These are phyloP conservation scores for Epinotia ramella DNA, from an alignment of 2,888 invertebrate genomes.

Conservation along the genomic window DNA sequence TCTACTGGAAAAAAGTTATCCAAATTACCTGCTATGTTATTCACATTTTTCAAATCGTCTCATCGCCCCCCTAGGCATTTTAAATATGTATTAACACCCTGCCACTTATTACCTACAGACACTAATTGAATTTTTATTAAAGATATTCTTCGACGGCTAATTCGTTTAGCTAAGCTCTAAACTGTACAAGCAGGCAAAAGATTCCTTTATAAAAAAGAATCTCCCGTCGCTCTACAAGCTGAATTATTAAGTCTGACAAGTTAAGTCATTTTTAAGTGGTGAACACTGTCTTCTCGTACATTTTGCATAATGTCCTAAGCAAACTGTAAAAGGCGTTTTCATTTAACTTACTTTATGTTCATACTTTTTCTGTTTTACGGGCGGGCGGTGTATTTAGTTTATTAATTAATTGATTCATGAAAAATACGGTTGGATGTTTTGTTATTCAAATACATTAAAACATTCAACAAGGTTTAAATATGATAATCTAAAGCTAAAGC, in stretches of 20 bases:
- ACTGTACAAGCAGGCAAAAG: neutral
- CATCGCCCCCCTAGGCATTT: no score
- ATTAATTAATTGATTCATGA: neutral
- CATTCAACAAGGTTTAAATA: neutral
- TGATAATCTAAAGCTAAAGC: no score
- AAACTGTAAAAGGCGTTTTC: conserved; percentile 22
- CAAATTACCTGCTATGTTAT: no score
- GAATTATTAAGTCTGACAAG: conserved; percentile 27
- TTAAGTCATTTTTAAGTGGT: conserved; percentile 40
- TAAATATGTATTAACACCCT: no score
- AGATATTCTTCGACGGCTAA: neutral
- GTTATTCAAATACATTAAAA: conserved; percentile 4
- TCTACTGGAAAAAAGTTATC: no score
- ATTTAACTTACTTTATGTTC: conserved; percentile 31
- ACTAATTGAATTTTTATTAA: no score
- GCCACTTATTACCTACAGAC: no score
- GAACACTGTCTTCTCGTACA: conserved; percentile 31
- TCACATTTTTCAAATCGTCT: no score
- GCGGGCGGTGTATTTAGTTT: conserved; percentile 12
- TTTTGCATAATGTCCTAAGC: conserved; percentile 28
- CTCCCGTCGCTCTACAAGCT: neutral
- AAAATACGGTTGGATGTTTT: neutral
- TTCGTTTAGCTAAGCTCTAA: neutral
- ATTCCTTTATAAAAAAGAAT: neutral
- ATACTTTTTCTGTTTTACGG: neutral